Conservation (phyloP, 2,113 vertebrate genomes). For the Heterocephalus glaber region DNA sequence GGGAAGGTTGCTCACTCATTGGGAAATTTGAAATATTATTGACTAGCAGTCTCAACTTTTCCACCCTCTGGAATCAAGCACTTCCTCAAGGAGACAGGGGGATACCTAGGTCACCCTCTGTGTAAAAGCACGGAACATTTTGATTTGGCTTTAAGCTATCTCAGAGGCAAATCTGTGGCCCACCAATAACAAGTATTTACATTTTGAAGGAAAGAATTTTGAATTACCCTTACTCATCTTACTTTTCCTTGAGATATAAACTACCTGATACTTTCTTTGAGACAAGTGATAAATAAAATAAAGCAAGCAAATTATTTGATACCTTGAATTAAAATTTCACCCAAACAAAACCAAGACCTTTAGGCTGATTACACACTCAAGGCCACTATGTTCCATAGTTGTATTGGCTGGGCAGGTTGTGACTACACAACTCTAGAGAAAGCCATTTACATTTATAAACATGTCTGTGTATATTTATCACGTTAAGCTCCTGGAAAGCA, state of each 20-base stretch:
- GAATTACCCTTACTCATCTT: neutral
- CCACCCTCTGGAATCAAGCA: neutral
- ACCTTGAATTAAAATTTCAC: neutral
- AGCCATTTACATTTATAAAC: neutral
- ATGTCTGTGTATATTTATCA: neutral
- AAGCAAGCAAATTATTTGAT: neutral
- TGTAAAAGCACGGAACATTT: neutral
- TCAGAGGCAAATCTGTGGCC: neutral
- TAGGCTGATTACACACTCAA: neutral
- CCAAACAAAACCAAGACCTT: neutral
- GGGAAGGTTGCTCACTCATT: neutral
- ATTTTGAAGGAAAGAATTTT: neutral
- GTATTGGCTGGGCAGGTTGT: neutral
- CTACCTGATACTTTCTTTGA: neutral
- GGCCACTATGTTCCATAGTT: neutral
- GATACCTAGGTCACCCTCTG: neutral
- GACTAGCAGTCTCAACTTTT: neutral
- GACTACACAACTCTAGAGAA: neutral
- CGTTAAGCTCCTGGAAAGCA: neutral
- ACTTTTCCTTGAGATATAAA: slow-evolving; percentile 28
- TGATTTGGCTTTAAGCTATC: neutral
- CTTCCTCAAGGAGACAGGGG: neutral
- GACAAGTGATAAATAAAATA: neutral
- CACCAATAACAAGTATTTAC: neutral
- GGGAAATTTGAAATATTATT: neutral